These are phyloP conservation scores for Pithecia hirsuta DNA, from an alignment of 2,797 vertebrate genomes.

Conservation along the genomic window DNA sequence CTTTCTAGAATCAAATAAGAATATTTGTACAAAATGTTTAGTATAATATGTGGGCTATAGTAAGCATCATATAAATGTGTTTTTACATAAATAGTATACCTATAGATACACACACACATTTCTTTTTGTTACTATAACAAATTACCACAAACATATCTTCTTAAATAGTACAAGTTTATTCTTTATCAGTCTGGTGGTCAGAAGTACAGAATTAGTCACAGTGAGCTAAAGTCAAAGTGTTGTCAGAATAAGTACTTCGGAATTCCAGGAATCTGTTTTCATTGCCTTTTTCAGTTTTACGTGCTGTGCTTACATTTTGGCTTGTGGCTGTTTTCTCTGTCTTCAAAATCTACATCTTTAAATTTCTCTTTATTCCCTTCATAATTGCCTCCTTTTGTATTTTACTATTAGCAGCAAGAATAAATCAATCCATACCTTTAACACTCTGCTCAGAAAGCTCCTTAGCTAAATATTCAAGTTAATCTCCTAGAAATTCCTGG, in stretches of 20 bases:
- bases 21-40: neutral
- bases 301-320: neutral
- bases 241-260: neutral
- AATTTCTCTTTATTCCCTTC: neutral
- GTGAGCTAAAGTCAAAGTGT: neutral
- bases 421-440: neutral
- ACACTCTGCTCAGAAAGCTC: neutral
- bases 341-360: neutral
- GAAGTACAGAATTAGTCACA: neutral
- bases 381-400: neutral
- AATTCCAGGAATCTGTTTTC: neutral
- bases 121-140: neutral
- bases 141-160: neutral
- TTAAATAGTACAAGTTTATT: neutral
- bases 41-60: neutral
- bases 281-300: neutral
- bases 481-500: neutral
- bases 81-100: neutral
- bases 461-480: neutral
- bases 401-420: neutral
- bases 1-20: neutral
- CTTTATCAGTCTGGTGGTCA: neutral
- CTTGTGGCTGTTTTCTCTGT: neutral
- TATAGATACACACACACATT: neutral
- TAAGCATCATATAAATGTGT: neutral